Conservation (phyloP, 2,113 vertebrate species). For the Neodon shergylaensis region DNA sequence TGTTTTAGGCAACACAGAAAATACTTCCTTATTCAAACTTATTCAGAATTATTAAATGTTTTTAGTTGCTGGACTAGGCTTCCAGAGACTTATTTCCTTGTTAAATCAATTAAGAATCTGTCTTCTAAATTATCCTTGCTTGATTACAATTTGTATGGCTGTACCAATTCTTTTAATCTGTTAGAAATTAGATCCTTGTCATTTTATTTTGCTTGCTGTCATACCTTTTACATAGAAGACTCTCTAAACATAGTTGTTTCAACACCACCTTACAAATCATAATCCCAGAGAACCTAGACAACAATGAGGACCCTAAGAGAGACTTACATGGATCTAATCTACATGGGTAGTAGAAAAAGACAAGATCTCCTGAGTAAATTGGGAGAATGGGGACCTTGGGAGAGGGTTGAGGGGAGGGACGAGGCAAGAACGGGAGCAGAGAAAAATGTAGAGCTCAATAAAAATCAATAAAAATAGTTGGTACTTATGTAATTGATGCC, state of each 20-base stretch:
- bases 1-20: background rate
- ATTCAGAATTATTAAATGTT: background rate
- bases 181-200: background rate
- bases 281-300: too few relatives aligned
- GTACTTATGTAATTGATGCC: background rate
- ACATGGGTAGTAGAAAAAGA: too few relatives aligned
- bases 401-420: too few relatives aligned
- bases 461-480: background rate
- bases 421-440: too few relatives aligned
- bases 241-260: conserved; percentile 23
- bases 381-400: too few relatives aligned
- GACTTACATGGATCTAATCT: too few relatives aligned
- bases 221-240: background rate
- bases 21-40: conserved; percentile 17
- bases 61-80: background rate
- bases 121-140: conserved; percentile 15
- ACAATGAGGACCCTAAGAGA: too few relatives aligned
- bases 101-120: background rate
- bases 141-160: background rate
- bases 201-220: background rate
- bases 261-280: background rate
- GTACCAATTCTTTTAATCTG: background rate
- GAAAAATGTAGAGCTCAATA: too few relatives aligned
- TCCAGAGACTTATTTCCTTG: background rate
- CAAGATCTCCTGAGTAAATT: too few relatives aligned